phyloP scores from a whole-genome alignment of 2,888 invertebrate species.

The Hemaris fuciformis region DNA sequence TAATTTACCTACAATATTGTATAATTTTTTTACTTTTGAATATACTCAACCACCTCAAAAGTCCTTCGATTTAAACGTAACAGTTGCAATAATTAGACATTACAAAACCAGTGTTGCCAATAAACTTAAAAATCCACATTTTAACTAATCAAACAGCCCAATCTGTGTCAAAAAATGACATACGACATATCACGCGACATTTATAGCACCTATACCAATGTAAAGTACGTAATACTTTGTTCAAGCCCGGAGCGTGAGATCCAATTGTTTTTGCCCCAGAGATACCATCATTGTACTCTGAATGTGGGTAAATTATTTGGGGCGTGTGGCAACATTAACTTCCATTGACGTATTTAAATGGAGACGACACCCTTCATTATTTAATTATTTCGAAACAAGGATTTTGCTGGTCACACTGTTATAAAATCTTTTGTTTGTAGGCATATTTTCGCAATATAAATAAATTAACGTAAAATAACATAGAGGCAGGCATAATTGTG shows the following conservation, averaged over 20 bases:
- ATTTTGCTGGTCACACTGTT: background rate
- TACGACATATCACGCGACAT: constrained; percentile 19
- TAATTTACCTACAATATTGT: no score
- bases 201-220: background rate
- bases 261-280: constrained; percentile 10
- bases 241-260: constrained; percentile 14
- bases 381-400: background rate
- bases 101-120: background rate
- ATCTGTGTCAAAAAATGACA: constrained; percentile 22
- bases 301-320: constrained; percentile 18
- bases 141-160: background rate
- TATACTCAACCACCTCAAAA: no score
- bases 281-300: constrained; percentile 12
- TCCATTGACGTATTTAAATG: background rate
- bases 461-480: no score
- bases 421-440: background rate
- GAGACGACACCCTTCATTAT: background rate
- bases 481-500: no score
- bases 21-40: no score
- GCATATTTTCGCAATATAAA: no score
- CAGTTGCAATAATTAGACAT: background rate
- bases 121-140: background rate
- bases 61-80: background rate
- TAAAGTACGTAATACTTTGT: background rate
- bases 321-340: constrained; percentile 6